Conservation (phyloP, 2,888 invertebrate species). For the Nymphalis polychloros region DNA sequence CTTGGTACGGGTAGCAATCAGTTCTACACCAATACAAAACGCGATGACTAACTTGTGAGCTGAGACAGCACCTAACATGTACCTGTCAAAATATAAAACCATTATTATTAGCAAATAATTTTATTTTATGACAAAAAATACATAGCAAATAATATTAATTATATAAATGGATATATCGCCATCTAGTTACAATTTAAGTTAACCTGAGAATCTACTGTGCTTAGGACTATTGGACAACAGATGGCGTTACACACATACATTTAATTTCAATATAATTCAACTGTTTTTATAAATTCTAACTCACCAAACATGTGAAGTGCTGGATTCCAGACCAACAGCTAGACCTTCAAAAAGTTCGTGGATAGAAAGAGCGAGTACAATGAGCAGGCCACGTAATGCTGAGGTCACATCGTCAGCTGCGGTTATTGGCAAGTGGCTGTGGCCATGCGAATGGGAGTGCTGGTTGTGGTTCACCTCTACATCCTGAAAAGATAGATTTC, state of each 20-base stretch:
- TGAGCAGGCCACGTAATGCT: conserved; percentile 86
- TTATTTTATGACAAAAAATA: not conserved
- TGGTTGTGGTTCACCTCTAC: conserved; percentile 50
- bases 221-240: conserved; percentile 44
- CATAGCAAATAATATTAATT: not conserved
- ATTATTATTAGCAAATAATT: not conserved
- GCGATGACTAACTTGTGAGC: conserved; percentile 94
- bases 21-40: conserved; percentile 92
- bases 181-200: conserved; percentile 42
- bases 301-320: conserved; percentile 72
- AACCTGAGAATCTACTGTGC: not conserved
- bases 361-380: conserved; percentile 91
- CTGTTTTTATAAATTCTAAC: conserved; percentile 30
- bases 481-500: conserved; percentile 51
- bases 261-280: not conserved
- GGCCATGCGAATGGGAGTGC: conserved; percentile 62
- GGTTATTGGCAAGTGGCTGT: conserved; percentile 73
- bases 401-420: conserved; percentile 74
- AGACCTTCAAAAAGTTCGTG: conserved; percentile 94
- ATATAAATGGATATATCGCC: conserved; percentile 35
- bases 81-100: conserved; percentile 66
- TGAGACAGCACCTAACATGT: conserved; percentile 91
- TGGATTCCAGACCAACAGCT: conserved; percentile 89
- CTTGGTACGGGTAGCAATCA: conserved; percentile 87
- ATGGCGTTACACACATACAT: conserved; percentile 38